phyloP scores from a whole-genome alignment of 35 echinoderm and acorn worm genomes.

The Apostichopus japonicus region DNA sequence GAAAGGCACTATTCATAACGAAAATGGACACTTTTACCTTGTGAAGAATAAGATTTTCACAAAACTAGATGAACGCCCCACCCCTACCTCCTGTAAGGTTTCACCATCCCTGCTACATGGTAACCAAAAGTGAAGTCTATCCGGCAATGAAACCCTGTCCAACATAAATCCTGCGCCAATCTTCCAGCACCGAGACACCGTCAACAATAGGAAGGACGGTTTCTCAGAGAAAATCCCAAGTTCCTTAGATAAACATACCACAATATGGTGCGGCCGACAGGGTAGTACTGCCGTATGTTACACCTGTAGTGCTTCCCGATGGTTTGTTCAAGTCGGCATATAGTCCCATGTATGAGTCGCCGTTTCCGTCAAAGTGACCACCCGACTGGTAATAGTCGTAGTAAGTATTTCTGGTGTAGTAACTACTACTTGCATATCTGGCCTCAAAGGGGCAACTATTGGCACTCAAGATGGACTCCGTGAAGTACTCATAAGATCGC shows the following conservation, averaged over 20 bases:
- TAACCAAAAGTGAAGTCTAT: too few relatives aligned
- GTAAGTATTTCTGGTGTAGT: not conserved
- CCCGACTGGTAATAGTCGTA: slow-evolving; percentile 64
- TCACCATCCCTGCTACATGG: too few relatives aligned
- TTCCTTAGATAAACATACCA: slow-evolving; percentile 33
- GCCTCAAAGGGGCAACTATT: slow-evolving; percentile 43
- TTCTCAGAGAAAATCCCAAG: too few relatives aligned
- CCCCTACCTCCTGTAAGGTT: too few relatives aligned
- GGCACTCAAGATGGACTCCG: slow-evolving; percentile 71
- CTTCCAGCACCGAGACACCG: too few relatives aligned
- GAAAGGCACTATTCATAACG: too few relatives aligned
- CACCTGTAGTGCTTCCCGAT: not conserved
- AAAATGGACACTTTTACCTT: too few relatives aligned
- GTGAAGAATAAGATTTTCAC: too few relatives aligned
- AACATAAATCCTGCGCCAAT: too few relatives aligned
- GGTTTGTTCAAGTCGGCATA: slow-evolving; percentile 48
- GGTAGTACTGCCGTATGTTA: slow-evolving; percentile 61
- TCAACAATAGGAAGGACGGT: too few relatives aligned
- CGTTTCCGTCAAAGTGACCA: slow-evolving; percentile 55
- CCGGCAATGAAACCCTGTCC: too few relatives aligned
- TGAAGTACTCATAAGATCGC: slow-evolving; percentile 77
- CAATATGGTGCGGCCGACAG: slow-evolving; percentile 59
- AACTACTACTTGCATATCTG: not conserved
- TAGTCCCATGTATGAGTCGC: slow-evolving; percentile 54
- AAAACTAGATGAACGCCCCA: too few relatives aligned